Evolutionary conservation across 2,888 invertebrate species (phyloP), one percentile per base, ranked within the genome.

Genomic region (Augiades crinisus): DNA sequence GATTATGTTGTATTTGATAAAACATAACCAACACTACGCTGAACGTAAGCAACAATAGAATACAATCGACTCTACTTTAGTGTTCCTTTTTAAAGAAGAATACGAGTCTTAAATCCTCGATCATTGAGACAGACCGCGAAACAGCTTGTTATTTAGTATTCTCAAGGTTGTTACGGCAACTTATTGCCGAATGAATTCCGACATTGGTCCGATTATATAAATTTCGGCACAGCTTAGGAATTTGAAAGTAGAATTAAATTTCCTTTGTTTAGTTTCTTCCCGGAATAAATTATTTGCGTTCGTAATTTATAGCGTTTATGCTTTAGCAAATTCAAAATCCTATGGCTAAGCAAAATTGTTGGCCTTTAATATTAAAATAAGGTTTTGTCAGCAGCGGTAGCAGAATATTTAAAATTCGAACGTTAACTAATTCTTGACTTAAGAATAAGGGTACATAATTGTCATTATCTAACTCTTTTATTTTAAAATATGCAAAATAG

Each of bases 61-160:
- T 21, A 19, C n/a, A 13, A 30, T 17, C 38, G 24, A 47, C 30
- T 37, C 37, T 30, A 19, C 17, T 8, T 27, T 30, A n/a, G n/a
- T n/a, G n/a, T n/a, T 37, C 38, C 38, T 38, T 31, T 38, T 14
- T 30, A 47, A n/a, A 12, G 47, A 19, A 14, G 21, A 47, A 21
- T n/a, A 38, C 27, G 47, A 22, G 14, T 31, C 30, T 21, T 27
- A 30, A 47, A 14, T 37, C 19, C 7, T n/a, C 17, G 16, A 34
- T n/a, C 17, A 19, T 17, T 41, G 1, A 4, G 19, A 19, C 17
- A 33, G 34, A 49, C 49, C 49, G 13, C 49, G 34, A 34, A 50
- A 50, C 49, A 50, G 43, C 41, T 49, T 49, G 49, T 41, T 50
- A 50, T 50, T 50, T 50, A 50, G 41, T 43, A 50, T 50, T 50